Percentiles rank a stretch among this genome's conserved stretches.
Evolutionary conservation across 2,113 vertebrate species (phyloP).

Genomic region (Tenebrosternarchus preto): DNA sequence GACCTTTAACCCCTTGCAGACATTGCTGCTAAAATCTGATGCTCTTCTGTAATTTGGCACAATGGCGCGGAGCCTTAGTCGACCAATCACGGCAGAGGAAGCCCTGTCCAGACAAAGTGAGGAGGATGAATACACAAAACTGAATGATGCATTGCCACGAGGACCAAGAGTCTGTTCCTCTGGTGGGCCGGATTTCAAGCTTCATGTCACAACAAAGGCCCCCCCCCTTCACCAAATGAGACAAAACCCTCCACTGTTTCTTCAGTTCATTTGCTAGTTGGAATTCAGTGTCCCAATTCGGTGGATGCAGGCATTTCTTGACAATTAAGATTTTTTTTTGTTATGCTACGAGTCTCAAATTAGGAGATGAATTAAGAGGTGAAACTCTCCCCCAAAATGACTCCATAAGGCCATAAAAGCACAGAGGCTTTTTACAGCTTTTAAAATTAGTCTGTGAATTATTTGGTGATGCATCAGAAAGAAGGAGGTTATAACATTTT

Average conservation of each 20-base stretch:
- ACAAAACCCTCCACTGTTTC: slow-evolving; percentile 37
- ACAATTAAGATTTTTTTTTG: slow-evolving; percentile 33
- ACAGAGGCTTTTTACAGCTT: not conserved
- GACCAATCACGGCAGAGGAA: not conserved
- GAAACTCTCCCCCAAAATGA: not conserved
- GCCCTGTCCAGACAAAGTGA: not conserved
- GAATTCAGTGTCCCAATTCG: slow-evolving; percentile 5
- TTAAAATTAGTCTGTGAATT: slow-evolving; percentile 3
- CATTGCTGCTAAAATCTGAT: slow-evolving; percentile 27
- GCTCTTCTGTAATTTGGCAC: not conserved
- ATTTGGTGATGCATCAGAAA: not conserved
- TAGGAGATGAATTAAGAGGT: not conserved
- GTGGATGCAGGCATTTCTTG: not conserved
- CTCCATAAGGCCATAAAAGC: too few relatives aligned
- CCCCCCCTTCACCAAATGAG: slow-evolving; percentile 12
- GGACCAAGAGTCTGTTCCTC: not conserved
- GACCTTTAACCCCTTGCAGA: slow-evolving; percentile 35
- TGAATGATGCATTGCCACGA: not conserved
- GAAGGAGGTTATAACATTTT: slow-evolving; percentile 1
- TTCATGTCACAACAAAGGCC: not conserved
- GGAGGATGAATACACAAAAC: not conserved
- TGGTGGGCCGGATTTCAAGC: not conserved
- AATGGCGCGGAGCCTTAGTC: not conserved
- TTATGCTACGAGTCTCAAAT: slow-evolving; percentile 5
- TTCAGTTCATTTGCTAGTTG: slow-evolving; percentile 21